Conservation (phyloP, 2,113 vertebrate genomes). For the Collichthys lucidus region DNA sequence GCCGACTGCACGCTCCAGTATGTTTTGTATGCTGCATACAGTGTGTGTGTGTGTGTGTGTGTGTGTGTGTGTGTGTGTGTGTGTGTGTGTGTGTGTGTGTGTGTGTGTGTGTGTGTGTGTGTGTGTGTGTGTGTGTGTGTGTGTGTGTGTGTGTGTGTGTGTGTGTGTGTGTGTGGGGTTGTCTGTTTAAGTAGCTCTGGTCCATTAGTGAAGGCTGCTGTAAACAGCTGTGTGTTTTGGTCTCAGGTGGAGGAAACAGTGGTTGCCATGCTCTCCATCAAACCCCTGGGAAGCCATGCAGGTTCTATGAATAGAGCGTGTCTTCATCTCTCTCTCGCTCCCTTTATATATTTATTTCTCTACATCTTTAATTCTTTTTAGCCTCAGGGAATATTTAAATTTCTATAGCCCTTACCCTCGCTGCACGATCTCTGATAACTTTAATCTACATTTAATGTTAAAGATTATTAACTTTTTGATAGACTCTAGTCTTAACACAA, state of each 20-base stretch:
- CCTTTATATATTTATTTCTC: neutral
- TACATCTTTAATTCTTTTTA: neutral
- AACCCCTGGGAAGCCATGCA: conserved; percentile 21
- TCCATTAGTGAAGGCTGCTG: conserved; percentile 47
- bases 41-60: no score
- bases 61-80: no score
- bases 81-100: no score
- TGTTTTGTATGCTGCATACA: neutral
- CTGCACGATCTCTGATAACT: neutral
- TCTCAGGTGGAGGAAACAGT: conserved; percentile 48
- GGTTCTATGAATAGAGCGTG: neutral
- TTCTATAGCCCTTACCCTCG: neutral
- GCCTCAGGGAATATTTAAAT: neutral
- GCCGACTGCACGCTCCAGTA: neutral
- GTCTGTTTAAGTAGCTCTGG: conserved; percentile 24
- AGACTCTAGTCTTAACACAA: neutral
- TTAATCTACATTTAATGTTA: neutral
- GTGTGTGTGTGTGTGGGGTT: neutral
- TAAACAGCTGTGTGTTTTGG: conserved; percentile 49
- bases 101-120: no score
- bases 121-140: neutral
- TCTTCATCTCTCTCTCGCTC: neutral
- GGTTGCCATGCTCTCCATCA: conserved; percentile 46
- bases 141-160: neutral
- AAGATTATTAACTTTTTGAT: neutral